Evolutionary conservation across 2,113 vertebrate genomes (phyloP).

Genomic region (Urocitellus parryii): DNA sequence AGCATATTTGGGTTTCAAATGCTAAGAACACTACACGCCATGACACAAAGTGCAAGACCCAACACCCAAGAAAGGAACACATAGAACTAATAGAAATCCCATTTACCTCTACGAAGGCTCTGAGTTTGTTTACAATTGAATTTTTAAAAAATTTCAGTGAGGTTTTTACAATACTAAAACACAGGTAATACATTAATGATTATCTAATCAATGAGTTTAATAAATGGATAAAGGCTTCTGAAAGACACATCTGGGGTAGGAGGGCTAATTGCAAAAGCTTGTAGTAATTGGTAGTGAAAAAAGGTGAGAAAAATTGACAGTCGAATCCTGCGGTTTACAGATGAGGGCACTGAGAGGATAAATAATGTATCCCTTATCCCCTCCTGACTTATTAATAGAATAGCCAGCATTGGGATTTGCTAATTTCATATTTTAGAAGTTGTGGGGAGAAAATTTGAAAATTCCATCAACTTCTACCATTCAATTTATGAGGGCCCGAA

Average conservation of each 20-base stretch:
- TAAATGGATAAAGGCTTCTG: slow-evolving; percentile 22
- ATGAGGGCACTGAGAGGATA: not conserved
- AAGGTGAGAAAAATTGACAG: not conserved
- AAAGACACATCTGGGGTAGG: not conserved
- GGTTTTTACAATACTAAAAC: slow-evolving; percentile 25
- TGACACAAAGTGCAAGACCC: not conserved
- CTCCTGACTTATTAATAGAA: not conserved
- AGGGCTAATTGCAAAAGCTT: not conserved
- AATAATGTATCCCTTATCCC: not conserved
- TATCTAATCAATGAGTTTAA: slow-evolving; percentile 26
- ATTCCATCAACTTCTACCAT: not conserved
- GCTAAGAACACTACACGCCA: slow-evolving; percentile 55
- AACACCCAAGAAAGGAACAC: not conserved
- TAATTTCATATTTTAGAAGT: not conserved
- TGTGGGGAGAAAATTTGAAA: slow-evolving; percentile 46
- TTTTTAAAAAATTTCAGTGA: not conserved
- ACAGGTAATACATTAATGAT: not conserved
- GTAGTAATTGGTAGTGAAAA: not conserved
- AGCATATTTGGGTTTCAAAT: not conserved
- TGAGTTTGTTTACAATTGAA: slow-evolving; percentile 2
- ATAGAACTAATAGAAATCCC: not conserved
- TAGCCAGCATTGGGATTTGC: not conserved
- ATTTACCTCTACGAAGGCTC: not conserved
- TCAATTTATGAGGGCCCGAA: not conserved
- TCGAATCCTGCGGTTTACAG: not conserved